Conservation (phyloP, 1,140 invertebrate species). For the Nasonia vitripennis region DNA sequence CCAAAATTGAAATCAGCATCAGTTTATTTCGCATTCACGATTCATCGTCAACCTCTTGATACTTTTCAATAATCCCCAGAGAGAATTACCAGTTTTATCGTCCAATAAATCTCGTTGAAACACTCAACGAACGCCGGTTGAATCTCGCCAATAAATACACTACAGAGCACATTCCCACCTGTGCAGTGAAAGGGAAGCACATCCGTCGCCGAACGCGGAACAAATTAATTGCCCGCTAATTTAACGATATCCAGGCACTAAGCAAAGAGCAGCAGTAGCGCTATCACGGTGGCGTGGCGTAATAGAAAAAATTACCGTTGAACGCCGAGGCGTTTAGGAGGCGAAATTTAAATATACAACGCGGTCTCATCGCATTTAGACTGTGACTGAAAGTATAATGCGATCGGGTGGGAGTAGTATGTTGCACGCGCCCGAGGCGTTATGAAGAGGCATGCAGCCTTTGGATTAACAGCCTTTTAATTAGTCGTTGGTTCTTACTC, state of each 20-base stretch:
- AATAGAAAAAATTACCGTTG: constrained; percentile 32
- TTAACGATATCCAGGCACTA: constrained; percentile 11
- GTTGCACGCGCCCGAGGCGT: constrained; percentile 47
- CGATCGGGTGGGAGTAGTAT: constrained; percentile 57
- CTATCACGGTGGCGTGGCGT: neutral
- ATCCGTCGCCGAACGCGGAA: neutral
- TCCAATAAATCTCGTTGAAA: neutral
- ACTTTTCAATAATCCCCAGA: too few species aligned
- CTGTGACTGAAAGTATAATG: constrained; percentile 66
- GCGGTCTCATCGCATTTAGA: constrained; percentile 66
- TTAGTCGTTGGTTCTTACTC: constrained; percentile 51
- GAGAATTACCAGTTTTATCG: neutral
- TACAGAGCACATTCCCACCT: neutral
- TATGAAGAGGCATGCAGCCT: constrained; percentile 41
- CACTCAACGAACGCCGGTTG: neutral
- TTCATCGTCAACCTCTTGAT: too few species aligned
- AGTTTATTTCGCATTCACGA: too few species aligned
- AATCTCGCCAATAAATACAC: neutral
- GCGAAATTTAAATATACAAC: constrained; percentile 61
- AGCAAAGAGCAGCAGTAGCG: neutral
- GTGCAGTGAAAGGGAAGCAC: constrained; percentile 14
- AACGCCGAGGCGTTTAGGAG: constrained; percentile 42
- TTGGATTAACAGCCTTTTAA: constrained; percentile 68
- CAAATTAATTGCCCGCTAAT: constrained; percentile 42
- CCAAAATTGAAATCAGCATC: too few species aligned